A percentile compares a stretch with the other conserved stretches of the same genome.
Conservation (phyloP, 1,140 invertebrate species). For the Polypedilum vanderplanki region DNA sequence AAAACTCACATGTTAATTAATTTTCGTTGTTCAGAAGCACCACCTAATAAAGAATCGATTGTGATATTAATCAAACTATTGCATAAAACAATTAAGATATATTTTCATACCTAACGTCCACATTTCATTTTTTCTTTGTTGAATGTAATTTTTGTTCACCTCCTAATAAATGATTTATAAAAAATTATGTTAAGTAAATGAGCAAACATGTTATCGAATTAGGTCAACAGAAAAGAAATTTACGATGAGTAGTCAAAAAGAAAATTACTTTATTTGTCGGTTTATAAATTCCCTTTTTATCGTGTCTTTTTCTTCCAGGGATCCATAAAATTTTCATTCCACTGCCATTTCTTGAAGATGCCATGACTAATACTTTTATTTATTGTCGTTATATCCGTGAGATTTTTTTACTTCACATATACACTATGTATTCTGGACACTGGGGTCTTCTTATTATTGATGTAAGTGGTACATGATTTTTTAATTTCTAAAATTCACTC, state of each 20-base stretch:
- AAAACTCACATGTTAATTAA: not conserved
- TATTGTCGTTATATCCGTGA: not conserved
- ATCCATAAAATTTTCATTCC: conserved; percentile 21
- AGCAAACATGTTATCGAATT: not conserved
- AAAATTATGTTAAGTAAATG: not conserved
- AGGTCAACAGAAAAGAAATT: not conserved
- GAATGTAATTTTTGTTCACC: not conserved
- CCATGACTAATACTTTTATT: not conserved
- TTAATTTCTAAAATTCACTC: not conserved
- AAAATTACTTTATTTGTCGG: not conserved
- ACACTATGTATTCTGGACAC: not conserved
- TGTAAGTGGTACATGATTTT: not conserved
- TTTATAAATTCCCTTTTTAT: not conserved
- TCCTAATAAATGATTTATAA: not conserved
- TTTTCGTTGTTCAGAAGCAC: not conserved
- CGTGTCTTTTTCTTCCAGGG: not conserved
- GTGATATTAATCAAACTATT: no score
- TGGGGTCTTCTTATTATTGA: not conserved
- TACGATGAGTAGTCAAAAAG: not conserved
- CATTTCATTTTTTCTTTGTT: conserved; percentile 10
- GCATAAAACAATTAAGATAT: no score
- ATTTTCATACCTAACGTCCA: not conserved
- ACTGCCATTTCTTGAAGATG: not conserved
- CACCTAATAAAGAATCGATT: not conserved
- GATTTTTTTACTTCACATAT: no score